phyloP scores from a whole-genome alignment of 2,888 invertebrate genomes.

The Tetranychus piercei region DNA sequence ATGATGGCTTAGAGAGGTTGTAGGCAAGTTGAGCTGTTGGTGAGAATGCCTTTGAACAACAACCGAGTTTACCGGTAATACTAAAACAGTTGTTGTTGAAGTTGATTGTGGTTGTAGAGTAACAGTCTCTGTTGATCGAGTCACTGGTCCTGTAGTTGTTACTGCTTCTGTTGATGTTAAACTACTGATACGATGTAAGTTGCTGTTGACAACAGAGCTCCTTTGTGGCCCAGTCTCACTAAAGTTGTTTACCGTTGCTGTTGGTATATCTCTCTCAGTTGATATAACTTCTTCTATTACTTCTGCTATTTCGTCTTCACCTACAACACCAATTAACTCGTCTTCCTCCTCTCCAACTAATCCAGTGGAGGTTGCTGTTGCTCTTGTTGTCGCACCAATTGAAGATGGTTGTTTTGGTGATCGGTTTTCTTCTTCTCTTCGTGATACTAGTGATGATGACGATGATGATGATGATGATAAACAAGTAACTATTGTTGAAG shows the following conservation, averaged over 20 bases:
- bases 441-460: constrained; percentile 1
- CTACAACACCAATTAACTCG: neutral
- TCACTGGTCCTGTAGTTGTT: neutral
- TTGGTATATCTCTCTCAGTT: neutral
- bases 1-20: neutral
- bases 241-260: neutral
- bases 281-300: neutral
- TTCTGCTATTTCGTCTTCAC: neutral
- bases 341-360: neutral
- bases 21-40: neutral
- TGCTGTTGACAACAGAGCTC: neutral
- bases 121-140: no score
- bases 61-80: neutral
- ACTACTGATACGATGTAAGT: neutral
- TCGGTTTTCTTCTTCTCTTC: neutral
- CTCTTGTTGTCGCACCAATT: neutral
- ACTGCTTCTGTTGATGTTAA: neutral
- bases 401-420: neutral
- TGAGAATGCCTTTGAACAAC: neutral
- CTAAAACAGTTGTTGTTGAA: neutral
- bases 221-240: neutral
- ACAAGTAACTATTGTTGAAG: neutral
- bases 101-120: neutral
- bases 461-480: constrained; percentile 9
- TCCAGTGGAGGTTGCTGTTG: no score